Evolutionary conservation across 2,113 vertebrate genomes (phyloP), one percentile per base, ranked within the genome.

Genomic region (Enhydra lutris): DNA sequence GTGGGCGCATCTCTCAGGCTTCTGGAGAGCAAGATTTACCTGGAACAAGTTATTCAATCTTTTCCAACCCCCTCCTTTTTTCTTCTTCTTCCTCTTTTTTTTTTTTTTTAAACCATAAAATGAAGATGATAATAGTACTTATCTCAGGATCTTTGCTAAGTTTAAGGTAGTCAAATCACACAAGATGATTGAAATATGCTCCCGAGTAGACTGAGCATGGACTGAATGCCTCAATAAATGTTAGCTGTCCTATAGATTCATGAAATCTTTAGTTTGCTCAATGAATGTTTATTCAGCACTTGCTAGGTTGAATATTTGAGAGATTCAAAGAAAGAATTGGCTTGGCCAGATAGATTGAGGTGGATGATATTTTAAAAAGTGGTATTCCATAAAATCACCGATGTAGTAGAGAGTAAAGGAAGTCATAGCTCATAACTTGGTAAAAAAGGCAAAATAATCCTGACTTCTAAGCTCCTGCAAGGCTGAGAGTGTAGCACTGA

Each of bases 251-350:
- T 14, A 47, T 9, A 80, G 36, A 89, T 65, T 36, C 42, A 57
- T 57, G 36, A 45, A 89, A 45, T 61, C 21, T 79, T 69, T 50
- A 34, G 69, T 50, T 93, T 67, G n/a, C 57, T 69, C 61, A 74
- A 50, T 12, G 26, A 81, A 34, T 71, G 39, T 71, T 89, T 59
- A 65, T 47, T 82, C 12, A 26, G 55, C 71, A 55, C 34, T 67
- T 82, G 20, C 20, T 59, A 26, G 13, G 15, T 42, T 61, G 86
- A 29, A 1, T 94, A 80, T 91, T 71, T 63, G 57, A 45, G 95
- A 91, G 24, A 84, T 61, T 74, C 91, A 97, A 96, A 21, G 61
- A 69, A 96, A 42, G 14, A 91, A 61, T n/a, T 50, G 47, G 63
- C 92, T 96, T 97, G 97, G 80, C 93, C 76, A 81, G 39, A 31